Base-by-base conservation (phyloP, 1,140 invertebrate species). In the Drosophila repletoides region DNA sequence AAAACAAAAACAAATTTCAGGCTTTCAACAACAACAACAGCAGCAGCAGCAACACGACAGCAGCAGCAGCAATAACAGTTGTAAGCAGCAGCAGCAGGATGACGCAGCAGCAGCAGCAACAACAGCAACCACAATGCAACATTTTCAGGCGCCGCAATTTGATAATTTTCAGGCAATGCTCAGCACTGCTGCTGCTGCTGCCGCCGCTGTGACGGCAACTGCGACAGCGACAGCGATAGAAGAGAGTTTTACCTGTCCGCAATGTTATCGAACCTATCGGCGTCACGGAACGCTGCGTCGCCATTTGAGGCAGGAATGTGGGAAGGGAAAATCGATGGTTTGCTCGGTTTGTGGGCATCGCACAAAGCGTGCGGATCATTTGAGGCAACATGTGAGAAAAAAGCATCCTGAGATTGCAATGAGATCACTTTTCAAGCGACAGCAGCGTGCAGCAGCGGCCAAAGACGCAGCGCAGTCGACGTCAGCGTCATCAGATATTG, bases 201-300 rank as follows among this genome's bases (percentile, higher is more conserved):
- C 51, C 52, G 67, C 12, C 22, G 31, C 26, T 28, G 22, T 10
- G 36, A 19, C 33, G 26, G 33, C n/a, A 21, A 14, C 19, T 19
- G 21, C 5, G 52, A 43, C 5, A 14, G 22, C 1, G n/a, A 10
- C 9, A 41, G 26, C 17, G 10, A 9, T 24, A 5, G 88, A 90
- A 64, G 88, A 90, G 28, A 89, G 75, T 36, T 90, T 81, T 84
- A 90, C 89, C 68, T 94, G 93, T 71, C 92, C 92, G 4, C 92
- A 92, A 61, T 93, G 93, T 72, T 90, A 84, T 72, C 92, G 93
- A 59, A 91, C 91, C 17, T 93, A 93, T 84, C 91, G 91, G 49
- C 86, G 92, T 5, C 91, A 91, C 24, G 92, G 92, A 55, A 93
- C 92, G 2, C 60, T 93, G 59, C 92, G 91, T 53, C 91, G 93